Base-by-base conservation (phyloP, 2,888 invertebrate genomes). In the Drosophila diplacantha region DNA sequence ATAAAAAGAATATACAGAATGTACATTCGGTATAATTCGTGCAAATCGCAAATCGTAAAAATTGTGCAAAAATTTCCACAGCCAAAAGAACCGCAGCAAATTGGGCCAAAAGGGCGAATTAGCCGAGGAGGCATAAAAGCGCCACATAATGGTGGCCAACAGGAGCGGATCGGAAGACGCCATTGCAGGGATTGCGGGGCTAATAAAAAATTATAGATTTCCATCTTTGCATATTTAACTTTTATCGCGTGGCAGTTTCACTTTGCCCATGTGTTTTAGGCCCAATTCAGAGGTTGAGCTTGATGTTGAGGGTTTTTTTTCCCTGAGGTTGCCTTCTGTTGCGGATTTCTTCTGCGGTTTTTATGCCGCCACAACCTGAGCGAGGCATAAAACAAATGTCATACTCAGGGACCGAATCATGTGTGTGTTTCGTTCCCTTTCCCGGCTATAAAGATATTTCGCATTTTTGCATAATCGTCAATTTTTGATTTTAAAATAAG, bases 201-300 rank as follows among this genome's bases (percentile, higher is more conserved):
- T 54, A 69, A 83, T 81, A 81, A 81, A 83, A 81, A 81, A 81
- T 81, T 81, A 81, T 81, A 81, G 83, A 81, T 81, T 79, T 81
- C 71, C 78, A 77, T 80, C 72, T 83, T 82, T 84, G 79, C 81
- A 83, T 83, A 82, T 83, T 83, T 81, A 84, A 81, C 72, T 82
- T 82, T 82, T 79, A 81, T 81, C 74, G 77, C 67, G 53, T 49
- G 69, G 65, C 78, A 41, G 73, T 62, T 61, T 60, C 35, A 31
- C 50, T 50, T 24, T 12, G 54, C 75, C 74, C 81, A 78, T 77
- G 81, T 78, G 81, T 61, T 63, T 47, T 54, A 55, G 71, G 62
- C 50, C 73, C 55, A 43, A 58, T 63, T 63, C 54, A 26, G 31
- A 31, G 38, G 14, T 53, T 32, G 16, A 51, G 35, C 20, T 29